A percentile compares a stretch with the other conserved stretches of the same genome.
Evolutionary conservation across 2,888 invertebrate species (phyloP).

Genomic region (Ditula angustiorana): DNA sequence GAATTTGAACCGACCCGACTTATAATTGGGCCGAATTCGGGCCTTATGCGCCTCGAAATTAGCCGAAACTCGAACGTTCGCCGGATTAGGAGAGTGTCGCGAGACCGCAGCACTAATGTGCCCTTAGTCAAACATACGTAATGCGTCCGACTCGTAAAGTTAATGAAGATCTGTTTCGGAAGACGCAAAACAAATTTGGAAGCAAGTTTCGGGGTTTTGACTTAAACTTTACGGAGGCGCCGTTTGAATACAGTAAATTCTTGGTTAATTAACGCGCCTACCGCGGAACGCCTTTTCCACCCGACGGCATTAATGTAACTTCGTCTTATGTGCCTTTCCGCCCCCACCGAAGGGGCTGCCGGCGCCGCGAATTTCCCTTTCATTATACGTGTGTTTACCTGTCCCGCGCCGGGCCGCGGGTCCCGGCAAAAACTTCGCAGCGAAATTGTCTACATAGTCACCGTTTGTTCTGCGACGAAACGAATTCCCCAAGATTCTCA

Average conservation of each 20-base stretch:
- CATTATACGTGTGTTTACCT: slow-evolving; percentile 41
- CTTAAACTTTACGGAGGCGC: slow-evolving; percentile 66
- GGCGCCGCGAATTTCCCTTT: slow-evolving; percentile 34
- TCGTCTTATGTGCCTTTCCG: slow-evolving; percentile 55
- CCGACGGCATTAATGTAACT: slow-evolving; percentile 51
- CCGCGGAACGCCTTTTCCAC: slow-evolving; percentile 47
- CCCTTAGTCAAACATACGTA: slow-evolving; percentile 74
- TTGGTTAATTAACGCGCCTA: slow-evolving; percentile 77
- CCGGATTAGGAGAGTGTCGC: slow-evolving; percentile 66
- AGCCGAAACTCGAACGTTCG: slow-evolving; percentile 75
- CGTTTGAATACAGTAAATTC: slow-evolving; percentile 76
- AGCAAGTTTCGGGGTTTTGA: slow-evolving; percentile 69
- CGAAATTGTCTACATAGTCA: slow-evolving; percentile 63
- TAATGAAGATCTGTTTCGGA: slow-evolving; percentile 72
- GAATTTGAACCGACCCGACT: slow-evolving; percentile 80
- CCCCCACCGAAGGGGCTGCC: slow-evolving; percentile 27
- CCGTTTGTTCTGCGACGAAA: slow-evolving; percentile 62
- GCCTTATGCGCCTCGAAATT: slow-evolving; percentile 76
- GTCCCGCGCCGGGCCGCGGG: slow-evolving; percentile 37
- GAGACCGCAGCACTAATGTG: slow-evolving; percentile 70
- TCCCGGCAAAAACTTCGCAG: slow-evolving; percentile 53
- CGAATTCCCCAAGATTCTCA: slow-evolving; percentile 80
- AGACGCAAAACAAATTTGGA: slow-evolving; percentile 75
- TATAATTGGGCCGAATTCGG: slow-evolving; percentile 78
- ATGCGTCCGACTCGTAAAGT: slow-evolving; percentile 73